Evolutionary conservation across 2,888 invertebrate species (phyloP).

Genomic region (Mantis religiosa): DNA sequence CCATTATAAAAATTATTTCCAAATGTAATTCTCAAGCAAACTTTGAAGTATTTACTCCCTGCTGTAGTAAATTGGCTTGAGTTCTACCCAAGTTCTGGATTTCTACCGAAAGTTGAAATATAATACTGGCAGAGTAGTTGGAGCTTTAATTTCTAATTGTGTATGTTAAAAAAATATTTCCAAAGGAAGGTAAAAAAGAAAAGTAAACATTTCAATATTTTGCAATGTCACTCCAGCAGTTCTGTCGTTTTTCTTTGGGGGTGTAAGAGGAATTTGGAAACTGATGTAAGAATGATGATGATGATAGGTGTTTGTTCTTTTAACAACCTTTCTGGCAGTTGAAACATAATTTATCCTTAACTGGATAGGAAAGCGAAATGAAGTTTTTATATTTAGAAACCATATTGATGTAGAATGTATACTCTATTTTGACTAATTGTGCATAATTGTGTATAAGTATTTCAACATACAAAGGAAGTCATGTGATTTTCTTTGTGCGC

Average conservation of each 20-base stretch:
- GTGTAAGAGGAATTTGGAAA: not conserved
- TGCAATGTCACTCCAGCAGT: not conserved
- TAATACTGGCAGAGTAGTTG: not conserved
- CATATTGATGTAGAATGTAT: not conserved
- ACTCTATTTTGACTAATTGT: not conserved
- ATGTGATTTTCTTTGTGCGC: too few relatives aligned
- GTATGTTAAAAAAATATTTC: not conserved
- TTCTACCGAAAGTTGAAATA: not conserved
- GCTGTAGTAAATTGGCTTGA: not conserved
- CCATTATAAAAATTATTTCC: not conserved
- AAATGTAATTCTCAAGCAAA: not conserved
- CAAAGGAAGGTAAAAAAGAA: not conserved
- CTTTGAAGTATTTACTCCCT: not conserved
- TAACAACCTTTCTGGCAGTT: not conserved
- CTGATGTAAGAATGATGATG: not conserved
- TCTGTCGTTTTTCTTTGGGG: not conserved
- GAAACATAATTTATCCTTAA: not conserved
- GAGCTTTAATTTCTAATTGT: not conserved
- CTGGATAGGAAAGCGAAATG: not conserved
- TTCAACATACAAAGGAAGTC: not conserved
- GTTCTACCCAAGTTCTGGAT: not conserved
- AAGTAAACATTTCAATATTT: not conserved
- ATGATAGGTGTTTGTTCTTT: not conserved
- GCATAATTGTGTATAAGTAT: not conserved
- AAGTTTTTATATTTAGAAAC: not conserved